phyloP scores from a whole-genome alignment of 1,140 invertebrate genomes.

The Eriocheir sinensis region DNA sequence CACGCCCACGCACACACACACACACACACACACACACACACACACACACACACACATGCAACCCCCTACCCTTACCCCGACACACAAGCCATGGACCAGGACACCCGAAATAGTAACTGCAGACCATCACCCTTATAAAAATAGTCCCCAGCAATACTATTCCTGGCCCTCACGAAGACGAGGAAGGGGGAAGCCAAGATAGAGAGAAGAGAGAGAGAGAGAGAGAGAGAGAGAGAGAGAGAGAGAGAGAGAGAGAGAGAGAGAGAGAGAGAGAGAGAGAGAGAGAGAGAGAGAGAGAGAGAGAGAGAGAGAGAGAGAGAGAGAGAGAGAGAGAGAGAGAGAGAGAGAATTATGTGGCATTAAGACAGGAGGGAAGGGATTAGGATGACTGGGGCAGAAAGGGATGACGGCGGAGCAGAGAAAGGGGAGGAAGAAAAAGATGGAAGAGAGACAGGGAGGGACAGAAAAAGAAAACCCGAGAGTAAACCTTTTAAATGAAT shows the following conservation, averaged over 20 bases:
- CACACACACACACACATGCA: neutral
- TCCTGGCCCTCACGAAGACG: neutral
- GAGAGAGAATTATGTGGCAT: too few species aligned
- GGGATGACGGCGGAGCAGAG: too few species aligned
- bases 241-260: neutral
- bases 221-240: neutral
- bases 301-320: too few species aligned
- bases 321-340: too few species aligned
- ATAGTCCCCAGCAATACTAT: neutral
- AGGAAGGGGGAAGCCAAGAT: neutral
- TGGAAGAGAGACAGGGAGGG: too few species aligned
- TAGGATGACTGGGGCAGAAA: neutral
- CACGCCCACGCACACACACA: conserved; percentile 34
- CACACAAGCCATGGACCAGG: neutral
- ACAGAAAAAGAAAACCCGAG: too few species aligned
- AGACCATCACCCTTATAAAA: neutral
- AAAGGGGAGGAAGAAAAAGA: neutral
- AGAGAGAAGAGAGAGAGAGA: too few species aligned
- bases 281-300: too few species aligned
- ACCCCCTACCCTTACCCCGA: too few species aligned
- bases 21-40: conserved; percentile 40
- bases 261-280: neutral
- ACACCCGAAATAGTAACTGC: neutral
- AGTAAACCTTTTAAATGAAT: too few species aligned
- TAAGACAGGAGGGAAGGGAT: neutral